Evolutionary conservation across 1,140 invertebrate species (phyloP), one percentile per base, ranked within the genome.

Genomic region (Campoletis sonorensis): DNA sequence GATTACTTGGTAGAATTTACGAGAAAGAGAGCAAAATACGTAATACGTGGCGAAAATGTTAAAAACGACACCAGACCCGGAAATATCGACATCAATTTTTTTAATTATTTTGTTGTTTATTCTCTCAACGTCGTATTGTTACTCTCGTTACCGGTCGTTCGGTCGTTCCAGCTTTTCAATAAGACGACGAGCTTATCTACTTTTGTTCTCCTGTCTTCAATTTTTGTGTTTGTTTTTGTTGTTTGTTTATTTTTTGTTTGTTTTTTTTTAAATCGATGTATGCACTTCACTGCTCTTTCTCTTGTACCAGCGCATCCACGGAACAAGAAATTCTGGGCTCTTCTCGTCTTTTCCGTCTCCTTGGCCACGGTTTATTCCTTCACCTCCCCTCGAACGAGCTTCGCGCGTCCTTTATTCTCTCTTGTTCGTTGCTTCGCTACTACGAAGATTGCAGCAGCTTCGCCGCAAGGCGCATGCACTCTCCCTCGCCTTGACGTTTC

Each of bases 401-500:
- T 78, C 45, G 16, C 75, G 26, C 79, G 45, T 54, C 72, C 45
- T 75, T 61, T 30, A 51, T 64, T 3, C 58, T n/a, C 4, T 16
- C 30, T 33, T 7, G 30, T 33, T 33, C 30, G 30, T 2, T 7
- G 30, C 23, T 21, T 58, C 54, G 54, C 23, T 27, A 67, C 4
- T 15, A 11, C 51, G 27, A 61, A 67, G 7, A 67, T 67, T 67
- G 75, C 51, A 27, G 49, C 30, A 54, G 45, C 23, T 23, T 10
- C 54, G 4, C 1, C 54, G 16, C 13, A 77, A 54, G 21, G 75
- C 75, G 75, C 75, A 77, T 77, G 75, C 75, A 77, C 75, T 54
- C 33, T 23, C 54, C 16, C 16, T 45, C 40, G 40, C 23, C 72
- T 75, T 21, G 37, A 1, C 40, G 7, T 73, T 49, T 75, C 40